phyloP scores from a whole-genome alignment of 2,797 vertebrate species.

The Tauraco hartlaubi region DNA sequence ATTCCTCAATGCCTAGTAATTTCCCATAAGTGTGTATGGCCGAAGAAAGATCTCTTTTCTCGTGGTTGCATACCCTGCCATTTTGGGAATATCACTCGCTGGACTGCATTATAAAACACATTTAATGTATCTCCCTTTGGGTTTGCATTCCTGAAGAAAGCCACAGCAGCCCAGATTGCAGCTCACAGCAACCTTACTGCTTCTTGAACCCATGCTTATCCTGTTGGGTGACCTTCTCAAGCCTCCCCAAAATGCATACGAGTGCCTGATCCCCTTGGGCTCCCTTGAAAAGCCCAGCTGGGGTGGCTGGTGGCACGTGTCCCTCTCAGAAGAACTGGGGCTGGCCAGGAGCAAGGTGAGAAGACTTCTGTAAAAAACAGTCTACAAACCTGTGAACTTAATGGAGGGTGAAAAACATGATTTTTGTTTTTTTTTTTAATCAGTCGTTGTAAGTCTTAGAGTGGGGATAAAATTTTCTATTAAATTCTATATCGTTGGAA shows the following conservation, averaged over 20 bases:
- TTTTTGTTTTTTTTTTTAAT: background rate
- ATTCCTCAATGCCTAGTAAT: background rate
- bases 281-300: background rate
- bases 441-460: background rate
- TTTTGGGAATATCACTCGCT: background rate
- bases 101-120: background rate
- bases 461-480: background rate
- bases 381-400: background rate
- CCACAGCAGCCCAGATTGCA: background rate
- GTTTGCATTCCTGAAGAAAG: slow-evolving; percentile 19
- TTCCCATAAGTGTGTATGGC: background rate
- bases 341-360: background rate
- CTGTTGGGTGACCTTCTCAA: rapidly evolving
- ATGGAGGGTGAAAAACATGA: background rate
- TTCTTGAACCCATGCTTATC: background rate
- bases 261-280: background rate
- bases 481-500: background rate
- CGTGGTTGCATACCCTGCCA: background rate
- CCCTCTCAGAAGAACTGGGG: background rate
- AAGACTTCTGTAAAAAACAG: background rate
- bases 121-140: background rate
- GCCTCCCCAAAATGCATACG: background rate
- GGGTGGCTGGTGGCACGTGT: rapidly evolving
- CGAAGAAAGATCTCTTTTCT: slow-evolving; percentile 9
- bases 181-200: background rate